These are phyloP conservation scores for Parotocinclus haroldoi DNA, from an alignment of 2,797 vertebrate genomes.

Conservation along the genomic window DNA sequence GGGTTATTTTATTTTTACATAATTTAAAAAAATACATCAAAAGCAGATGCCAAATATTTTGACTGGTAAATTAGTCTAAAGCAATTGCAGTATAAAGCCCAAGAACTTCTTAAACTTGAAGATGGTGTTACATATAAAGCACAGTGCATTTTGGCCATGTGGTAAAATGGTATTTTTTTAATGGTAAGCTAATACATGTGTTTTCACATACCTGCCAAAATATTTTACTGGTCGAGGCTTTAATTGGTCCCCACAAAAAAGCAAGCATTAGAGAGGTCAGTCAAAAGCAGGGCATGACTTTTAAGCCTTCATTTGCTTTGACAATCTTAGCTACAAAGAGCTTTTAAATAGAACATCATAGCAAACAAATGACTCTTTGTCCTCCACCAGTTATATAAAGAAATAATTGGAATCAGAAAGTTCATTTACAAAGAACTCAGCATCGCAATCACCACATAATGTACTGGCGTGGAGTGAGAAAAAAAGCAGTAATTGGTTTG, in stretches of 20 bases:
- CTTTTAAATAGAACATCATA: slow-evolving; percentile 91
- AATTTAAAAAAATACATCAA: too few relatives aligned
- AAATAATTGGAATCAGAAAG: slow-evolving; percentile 98
- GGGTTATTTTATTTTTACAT: too few relatives aligned
- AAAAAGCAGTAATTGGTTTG: slow-evolving; percentile 99
- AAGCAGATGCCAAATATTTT: too few relatives aligned
- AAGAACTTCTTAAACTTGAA: background rate
- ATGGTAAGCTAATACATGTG: slow-evolving; percentile 56
- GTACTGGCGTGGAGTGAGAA: slow-evolving; percentile 83
- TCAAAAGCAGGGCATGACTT: slow-evolving; percentile 81
- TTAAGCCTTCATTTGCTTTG: slow-evolving; percentile 86
- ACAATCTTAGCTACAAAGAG: slow-evolving; percentile 81
- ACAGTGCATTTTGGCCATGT: slow-evolving; percentile 21
- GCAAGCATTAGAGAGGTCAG: slow-evolving; percentile 86
- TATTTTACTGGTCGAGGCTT: slow-evolving; percentile 76
- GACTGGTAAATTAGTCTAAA: too few relatives aligned
- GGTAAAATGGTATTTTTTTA: slow-evolving; percentile 37
- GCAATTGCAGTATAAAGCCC: too few relatives aligned
- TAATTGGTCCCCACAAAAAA: slow-evolving; percentile 82
- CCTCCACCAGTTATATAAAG: slow-evolving; percentile 87
- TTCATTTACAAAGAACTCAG: slow-evolving; percentile 99
- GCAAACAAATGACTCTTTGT: slow-evolving; percentile 98
- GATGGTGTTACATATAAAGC: slow-evolving; percentile 8
- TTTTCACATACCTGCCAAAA: slow-evolving; percentile 96
- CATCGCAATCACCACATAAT: slow-evolving; percentile 99